Evolutionary conservation across 2,888 invertebrate species (phyloP).

Genomic region (Antheraea assamensis): DNA sequence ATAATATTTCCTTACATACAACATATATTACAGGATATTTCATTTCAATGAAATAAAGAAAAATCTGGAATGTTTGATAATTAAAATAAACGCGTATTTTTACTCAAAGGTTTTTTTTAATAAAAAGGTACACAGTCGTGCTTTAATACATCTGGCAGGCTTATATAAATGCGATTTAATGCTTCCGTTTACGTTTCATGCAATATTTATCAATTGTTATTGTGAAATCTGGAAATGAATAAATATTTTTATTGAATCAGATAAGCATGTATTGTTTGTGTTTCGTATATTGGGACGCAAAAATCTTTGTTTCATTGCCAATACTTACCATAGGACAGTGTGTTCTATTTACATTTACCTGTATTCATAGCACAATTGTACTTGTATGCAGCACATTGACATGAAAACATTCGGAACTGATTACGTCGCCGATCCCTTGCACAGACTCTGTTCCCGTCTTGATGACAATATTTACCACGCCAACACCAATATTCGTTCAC

Average conservation of each 20-base stretch:
- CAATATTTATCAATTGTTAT: slow-evolving; percentile 35
- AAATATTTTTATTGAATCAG: slow-evolving; percentile 6
- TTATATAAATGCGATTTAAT: slow-evolving; percentile 27
- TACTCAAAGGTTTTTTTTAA: background rate
- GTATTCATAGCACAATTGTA: slow-evolving; percentile 49
- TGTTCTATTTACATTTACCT: slow-evolving; percentile 35
- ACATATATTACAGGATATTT: background rate
- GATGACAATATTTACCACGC: slow-evolving; percentile 47
- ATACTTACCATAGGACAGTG: no score
- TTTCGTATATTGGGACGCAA: no score
- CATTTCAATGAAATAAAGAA: background rate
- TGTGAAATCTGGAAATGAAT: slow-evolving; percentile 42
- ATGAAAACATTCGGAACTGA: slow-evolving; percentile 37
- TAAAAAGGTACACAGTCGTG: background rate
- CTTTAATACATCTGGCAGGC: background rate
- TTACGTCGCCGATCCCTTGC: slow-evolving; percentile 44
- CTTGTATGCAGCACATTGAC: slow-evolving; percentile 48
- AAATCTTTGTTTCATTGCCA: no score
- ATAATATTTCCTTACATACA: background rate
- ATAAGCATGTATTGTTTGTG: background rate
- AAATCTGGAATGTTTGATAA: background rate
- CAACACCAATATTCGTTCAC: slow-evolving; percentile 63
- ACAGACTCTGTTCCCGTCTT: slow-evolving; percentile 38
- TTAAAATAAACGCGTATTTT: background rate
- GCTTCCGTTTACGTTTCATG: slow-evolving; percentile 25